Evolutionary conservation across 2,113 vertebrate genomes (phyloP), one percentile per base, ranked within the genome.

Genomic region (Sinocyclocheilus anshuiensis): DNA sequence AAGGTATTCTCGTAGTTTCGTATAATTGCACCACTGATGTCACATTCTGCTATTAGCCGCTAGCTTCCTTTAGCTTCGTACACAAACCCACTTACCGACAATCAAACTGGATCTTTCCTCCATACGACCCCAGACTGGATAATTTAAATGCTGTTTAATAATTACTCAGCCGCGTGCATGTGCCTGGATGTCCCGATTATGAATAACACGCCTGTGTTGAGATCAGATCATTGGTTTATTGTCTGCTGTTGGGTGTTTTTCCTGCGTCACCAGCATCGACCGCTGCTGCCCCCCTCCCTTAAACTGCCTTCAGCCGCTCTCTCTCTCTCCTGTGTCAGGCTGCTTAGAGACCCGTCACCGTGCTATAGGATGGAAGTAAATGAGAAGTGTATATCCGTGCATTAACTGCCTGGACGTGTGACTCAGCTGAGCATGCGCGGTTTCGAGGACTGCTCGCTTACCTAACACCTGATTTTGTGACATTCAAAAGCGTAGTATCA

Each of bases 191-290:
- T 84, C 33, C 29, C 67, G 82, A 74, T 84, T 74, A 75, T n/a
- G 59, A 84, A 84, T 84, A 84, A 74, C 48, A 84, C 22, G 82
- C 13, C 33, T 36, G 29, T 55, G 67, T 42, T 74, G 65, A 69
- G 86, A 87, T 86, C 29, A 39, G 84, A 57, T 85, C 57, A 77
- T 84, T 85, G 89, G 91, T 88, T 80, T 90, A 90, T 87, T 93
- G 91, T 92, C 91, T 90, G 91, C 91, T 94, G 92, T 93, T 93
- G 95, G 95, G 94, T 96, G 95, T 95, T 95, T 96, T 95, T 96
- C 95, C 96, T 97, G 96, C 96, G 96, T 97, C 96, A 97, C 96
- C 93, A 89, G 92, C 94, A 90, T 91, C 93, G 91, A 91, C 94
- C 92, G 92, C 83, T 81, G 87, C 85, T 84, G 71, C 85, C 75